These are phyloP conservation scores for Eidolon helvum DNA, from an alignment of 2,113 vertebrate genomes.

Conservation along the genomic window DNA sequence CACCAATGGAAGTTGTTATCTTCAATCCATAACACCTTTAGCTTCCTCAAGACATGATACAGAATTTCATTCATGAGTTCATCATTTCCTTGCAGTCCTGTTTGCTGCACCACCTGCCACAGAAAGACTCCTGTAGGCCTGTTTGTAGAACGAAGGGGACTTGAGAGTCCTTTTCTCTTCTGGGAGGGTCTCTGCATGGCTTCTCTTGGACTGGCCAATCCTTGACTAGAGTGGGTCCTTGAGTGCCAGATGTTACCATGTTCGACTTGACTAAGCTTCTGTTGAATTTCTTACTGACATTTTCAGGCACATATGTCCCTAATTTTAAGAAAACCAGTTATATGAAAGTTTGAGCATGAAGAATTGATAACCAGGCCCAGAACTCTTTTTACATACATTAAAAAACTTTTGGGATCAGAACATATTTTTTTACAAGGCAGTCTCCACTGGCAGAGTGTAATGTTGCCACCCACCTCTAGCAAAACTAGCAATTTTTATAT, in stretches of 20 bases:
- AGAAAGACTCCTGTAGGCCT: not conserved
- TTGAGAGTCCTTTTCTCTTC: not conserved
- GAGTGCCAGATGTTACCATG: rapidly evolving
- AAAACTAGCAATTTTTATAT: not conserved
- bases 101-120: not conserved
- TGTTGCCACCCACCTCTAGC: not conserved
- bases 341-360: not conserved
- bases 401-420: not conserved
- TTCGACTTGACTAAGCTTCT: not conserved
- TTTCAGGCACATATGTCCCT: not conserved
- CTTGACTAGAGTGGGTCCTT: not conserved
- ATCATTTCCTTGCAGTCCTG: not conserved
- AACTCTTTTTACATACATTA: not conserved
- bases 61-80: not conserved
- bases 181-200: not conserved
- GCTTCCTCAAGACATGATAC: not conserved
- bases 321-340: not conserved
- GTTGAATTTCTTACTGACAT: not conserved
- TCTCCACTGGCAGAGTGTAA: not conserved
- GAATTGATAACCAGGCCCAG: not conserved
- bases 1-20: not conserved
- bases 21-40: not conserved
- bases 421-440: not conserved
- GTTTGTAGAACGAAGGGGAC: not conserved
- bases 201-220: not conserved